Evolutionary conservation across 35 echinoderm and acorn worm genomes (phyloP), one percentile per base, ranked within the genome.

Genomic region (Ophioderma brevispina): DNA sequence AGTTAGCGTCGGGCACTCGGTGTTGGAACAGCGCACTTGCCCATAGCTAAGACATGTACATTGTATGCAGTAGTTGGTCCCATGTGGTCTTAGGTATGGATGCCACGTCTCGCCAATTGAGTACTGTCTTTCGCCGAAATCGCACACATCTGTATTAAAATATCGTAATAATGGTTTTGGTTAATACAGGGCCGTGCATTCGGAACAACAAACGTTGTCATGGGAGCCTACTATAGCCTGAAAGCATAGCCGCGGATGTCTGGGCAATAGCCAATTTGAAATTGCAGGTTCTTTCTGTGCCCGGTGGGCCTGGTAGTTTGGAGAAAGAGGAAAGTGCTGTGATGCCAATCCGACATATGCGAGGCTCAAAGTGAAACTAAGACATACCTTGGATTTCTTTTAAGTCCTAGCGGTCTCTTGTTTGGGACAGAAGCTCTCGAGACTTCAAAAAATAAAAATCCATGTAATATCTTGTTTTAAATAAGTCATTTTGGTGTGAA

Each of bases 81-180:
- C 92, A 25, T 80, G 89, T 31, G 92, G 92, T 25, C 80, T 46
- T 25, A 93, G 63, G 33, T 78, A 84, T 13, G 92, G 92, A 59
- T 93, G 92, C 92, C 92, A 93, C 17, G 55, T 82, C 28, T 93
- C 92, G 34, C 92, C 92, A 0, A 88, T n/a, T 36, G 39, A 38
- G 80, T 93, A 93, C 17, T 35, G 84, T 14, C 79, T 80, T 13
- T 79, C 86, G 15, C 92, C 92, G 40, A 93, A 93, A 0, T 55
- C 21, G 76, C 92, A 93, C 11, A 59, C 42, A 88, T 80, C 92
- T 84, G 52, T 4, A 46, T 4, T 4, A 17, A 46, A 46, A 46
- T 8, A 8, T 8, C 41, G 17, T 46, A 8, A 46, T 46, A 46
- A 46, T 46, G 4, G 4, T 8, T 46, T 46, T 46, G 41, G 4